These are phyloP conservation scores for Loripinus fragilis DNA, from an alignment of 2,888 invertebrate genomes.

Conservation along the genomic window DNA sequence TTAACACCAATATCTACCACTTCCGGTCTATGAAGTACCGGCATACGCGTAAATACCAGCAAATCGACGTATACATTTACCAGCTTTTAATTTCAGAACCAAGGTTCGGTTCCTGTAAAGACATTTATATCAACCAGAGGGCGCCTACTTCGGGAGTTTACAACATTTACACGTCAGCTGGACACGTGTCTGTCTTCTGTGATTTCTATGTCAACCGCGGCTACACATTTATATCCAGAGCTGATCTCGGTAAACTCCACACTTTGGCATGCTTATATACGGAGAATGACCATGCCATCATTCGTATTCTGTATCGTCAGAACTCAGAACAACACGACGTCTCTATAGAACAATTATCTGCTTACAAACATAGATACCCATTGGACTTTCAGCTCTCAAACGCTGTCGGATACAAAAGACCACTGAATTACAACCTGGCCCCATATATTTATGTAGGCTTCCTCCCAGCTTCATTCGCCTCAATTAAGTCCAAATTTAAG, in stretches of 20 bases:
- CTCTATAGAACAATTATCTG: conserved; percentile 1
- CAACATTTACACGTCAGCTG: neutral
- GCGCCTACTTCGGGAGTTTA: neutral
- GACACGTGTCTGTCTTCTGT: conserved; percentile 9
- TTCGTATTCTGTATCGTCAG: neutral
- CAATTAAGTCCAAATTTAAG: neutral
- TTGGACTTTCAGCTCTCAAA: conserved; percentile 6
- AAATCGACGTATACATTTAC: too few species aligned
- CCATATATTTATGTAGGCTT: conserved; percentile 24
- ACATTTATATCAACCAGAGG: neutral
- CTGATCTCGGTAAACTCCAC: neutral
- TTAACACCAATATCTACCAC: too few species aligned
- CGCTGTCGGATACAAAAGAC: neutral
- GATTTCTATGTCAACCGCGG: conserved; percentile 18
- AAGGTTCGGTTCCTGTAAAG: too few species aligned
- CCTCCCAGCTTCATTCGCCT: neutral
- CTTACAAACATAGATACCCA: conserved; percentile 12
- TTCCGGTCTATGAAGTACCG: too few species aligned
- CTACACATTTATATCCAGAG: conserved; percentile 13
- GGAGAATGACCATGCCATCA: neutral
- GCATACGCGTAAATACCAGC: too few species aligned
- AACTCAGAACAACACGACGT: conserved; percentile 14
- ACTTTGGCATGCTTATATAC: neutral
- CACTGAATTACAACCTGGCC: neutral
- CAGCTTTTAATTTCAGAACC: conserved; percentile 9